Percentiles rank a stretch among this genome's conserved stretches.
These are phyloP conservation scores for Athetis lepigone DNA, from an alignment of 2,888 invertebrate species.

Conservation along the genomic window DNA sequence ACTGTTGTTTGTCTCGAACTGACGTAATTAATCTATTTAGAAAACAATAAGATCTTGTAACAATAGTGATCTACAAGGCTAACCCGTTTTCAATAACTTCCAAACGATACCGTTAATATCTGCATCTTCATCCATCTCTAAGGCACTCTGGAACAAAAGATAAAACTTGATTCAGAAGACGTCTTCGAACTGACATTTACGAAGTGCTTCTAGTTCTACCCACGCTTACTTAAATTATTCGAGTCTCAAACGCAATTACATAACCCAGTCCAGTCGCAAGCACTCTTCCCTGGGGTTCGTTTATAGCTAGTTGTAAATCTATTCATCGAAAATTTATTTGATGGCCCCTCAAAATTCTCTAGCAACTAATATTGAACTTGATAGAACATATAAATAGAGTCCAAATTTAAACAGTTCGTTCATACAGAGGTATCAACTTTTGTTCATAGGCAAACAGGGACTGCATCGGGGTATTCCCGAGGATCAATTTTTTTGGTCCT, in stretches of 20 bases:
- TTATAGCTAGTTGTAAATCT: conserved; percentile 76
- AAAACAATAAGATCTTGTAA: conserved; percentile 29
- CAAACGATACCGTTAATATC: conserved; percentile 67
- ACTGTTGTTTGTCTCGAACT: conserved; percentile 15
- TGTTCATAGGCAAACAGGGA: conserved; percentile 56
- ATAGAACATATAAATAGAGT: conserved; percentile 47
- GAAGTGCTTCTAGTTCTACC: conserved; percentile 38
- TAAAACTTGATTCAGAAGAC: conserved; percentile 25
- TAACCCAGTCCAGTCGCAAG: conserved; percentile 65
- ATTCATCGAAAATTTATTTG: conserved; percentile 71
- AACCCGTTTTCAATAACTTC: conserved; percentile 69
- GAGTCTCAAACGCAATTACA: conserved; percentile 59
- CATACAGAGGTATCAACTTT: conserved; percentile 23
- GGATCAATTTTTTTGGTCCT: conserved; percentile 71
- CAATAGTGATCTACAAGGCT: conserved; percentile 36
- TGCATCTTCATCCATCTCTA: conserved; percentile 69
- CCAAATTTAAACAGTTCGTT: conserved; percentile 43
- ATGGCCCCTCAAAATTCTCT: conserved; percentile 46
- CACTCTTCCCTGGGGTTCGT: conserved; percentile 68
- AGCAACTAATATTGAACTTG: conserved; percentile 48
- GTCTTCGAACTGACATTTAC: conserved; percentile 30
- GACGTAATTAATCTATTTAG: conserved; percentile 21
- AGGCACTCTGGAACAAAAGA: conserved; percentile 66
- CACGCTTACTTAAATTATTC: conserved; percentile 47
- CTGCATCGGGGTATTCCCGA: conserved; percentile 75